A percentile compares a stretch with the other conserved stretches of the same genome.
These are phyloP conservation scores for Solea senegalensis DNA, from an alignment of 2,113 vertebrate species.

Conservation along the genomic window DNA sequence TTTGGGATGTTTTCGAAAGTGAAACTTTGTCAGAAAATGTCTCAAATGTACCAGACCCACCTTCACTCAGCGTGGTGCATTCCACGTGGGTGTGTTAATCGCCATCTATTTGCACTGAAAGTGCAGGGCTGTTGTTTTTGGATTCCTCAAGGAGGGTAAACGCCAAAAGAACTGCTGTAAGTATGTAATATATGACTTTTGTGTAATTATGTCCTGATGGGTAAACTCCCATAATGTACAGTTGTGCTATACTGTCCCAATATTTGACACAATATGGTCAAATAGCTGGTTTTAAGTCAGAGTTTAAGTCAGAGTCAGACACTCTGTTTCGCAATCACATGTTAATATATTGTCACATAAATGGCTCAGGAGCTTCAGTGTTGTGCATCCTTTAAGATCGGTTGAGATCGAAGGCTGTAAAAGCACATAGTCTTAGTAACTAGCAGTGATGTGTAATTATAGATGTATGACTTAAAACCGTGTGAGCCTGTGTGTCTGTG, in stretches of 20 bases:
- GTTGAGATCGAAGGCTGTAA: background rate
- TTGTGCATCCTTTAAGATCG: background rate
- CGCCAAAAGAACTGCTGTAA: background rate
- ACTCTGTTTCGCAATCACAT: background rate
- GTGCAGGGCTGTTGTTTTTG: background rate
- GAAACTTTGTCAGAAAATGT: conserved; percentile 5
- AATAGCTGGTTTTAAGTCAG: too few relatives aligned
- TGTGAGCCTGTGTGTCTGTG: background rate
- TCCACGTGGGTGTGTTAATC: background rate
- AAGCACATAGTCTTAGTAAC: conserved; percentile 8
- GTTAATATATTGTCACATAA: background rate
- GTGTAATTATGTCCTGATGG: background rate
- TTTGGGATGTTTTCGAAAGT: background rate
- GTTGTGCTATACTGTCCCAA: too few relatives aligned
- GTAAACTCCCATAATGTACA: too few relatives aligned
- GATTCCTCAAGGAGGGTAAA: background rate
- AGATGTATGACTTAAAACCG: background rate
- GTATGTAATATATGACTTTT: background rate
- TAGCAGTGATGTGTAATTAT: conserved; percentile 1
- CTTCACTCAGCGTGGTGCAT: background rate
- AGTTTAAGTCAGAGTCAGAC: too few relatives aligned
- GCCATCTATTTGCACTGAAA: conserved; percentile 34
- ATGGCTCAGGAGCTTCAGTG: background rate
- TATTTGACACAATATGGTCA: too few relatives aligned
- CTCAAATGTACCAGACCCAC: background rate